Conservation (phyloP, 1,140 invertebrate species). For the Eupeodes corollae region DNA sequence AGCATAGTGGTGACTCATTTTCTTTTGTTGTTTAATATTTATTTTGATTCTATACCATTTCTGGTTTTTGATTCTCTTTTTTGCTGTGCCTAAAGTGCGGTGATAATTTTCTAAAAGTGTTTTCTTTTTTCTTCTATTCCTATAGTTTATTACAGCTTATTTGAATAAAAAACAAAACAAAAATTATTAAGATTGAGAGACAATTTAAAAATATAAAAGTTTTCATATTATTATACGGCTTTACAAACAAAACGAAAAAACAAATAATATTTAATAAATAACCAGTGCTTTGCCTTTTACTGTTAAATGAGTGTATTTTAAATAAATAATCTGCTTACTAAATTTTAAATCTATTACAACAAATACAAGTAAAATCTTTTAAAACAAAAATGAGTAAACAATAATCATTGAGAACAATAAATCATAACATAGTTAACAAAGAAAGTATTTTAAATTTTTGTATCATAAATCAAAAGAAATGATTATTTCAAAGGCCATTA, state of each 20-base stretch:
- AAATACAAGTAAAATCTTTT: not conserved
- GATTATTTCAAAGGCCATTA: slow-evolving; percentile 16
- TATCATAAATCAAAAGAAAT: not conserved
- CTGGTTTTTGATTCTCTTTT: not conserved
- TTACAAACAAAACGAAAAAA: too few species aligned
- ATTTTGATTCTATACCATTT: not conserved
- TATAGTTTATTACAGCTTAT: too few species aligned
- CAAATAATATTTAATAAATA: not conserved
- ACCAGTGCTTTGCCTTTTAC: not conserved
- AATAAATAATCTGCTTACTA: not conserved
- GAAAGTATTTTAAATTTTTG: not conserved
- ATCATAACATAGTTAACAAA: not conserved
- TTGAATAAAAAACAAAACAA: too few species aligned
- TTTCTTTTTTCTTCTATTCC: too few species aligned
- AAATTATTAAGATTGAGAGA: too few species aligned
- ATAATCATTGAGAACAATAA: not conserved
- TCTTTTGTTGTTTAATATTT: not conserved
- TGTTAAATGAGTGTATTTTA: not conserved
- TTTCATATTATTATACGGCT: too few species aligned
- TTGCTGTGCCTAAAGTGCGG: too few species aligned
- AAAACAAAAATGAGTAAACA: not conserved
- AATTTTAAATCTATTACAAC: not conserved
- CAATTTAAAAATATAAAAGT: too few species aligned
- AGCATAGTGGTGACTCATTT: not conserved
- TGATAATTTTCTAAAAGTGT: too few species aligned